Evolutionary conservation across 2,797 vertebrate species (phyloP).

Genomic region (Enteromius anoplus): DNA sequence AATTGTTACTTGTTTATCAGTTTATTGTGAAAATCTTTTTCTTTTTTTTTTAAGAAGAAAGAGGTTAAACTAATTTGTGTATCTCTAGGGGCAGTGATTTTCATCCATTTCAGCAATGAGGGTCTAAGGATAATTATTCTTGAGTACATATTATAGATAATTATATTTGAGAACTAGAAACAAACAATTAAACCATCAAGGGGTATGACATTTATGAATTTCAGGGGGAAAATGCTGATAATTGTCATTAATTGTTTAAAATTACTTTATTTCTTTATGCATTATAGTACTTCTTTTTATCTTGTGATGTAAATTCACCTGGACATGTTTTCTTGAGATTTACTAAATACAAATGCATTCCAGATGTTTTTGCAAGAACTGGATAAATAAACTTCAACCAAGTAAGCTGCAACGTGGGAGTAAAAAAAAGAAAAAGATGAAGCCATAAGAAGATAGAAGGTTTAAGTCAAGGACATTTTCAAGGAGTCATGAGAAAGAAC

Average conservation of each 20-base stretch:
- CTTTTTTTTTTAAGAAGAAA: neutral
- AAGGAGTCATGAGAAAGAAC: constrained; percentile 55
- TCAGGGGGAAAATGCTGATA: neutral
- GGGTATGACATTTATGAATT: neutral
- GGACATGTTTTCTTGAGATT: neutral
- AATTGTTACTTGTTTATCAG: neutral
- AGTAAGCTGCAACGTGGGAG: neutral
- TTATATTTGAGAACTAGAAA: neutral
- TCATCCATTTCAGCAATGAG: neutral
- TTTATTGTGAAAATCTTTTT: neutral
- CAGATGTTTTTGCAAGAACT: neutral
- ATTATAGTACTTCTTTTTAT: neutral
- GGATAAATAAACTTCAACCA: neutral
- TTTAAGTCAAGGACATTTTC: constrained; percentile 45
- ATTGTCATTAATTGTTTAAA: neutral
- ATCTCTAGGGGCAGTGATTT: neutral
- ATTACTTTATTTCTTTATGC: neutral
- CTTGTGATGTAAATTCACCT: neutral
- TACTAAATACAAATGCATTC: neutral
- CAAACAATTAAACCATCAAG: neutral
- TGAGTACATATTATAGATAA: constrained; percentile 1
- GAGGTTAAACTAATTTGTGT: neutral
- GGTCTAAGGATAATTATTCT: constrained; percentile 6
- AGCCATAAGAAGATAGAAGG: constrained; percentile 18
- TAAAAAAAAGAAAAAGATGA: neutral